A percentile compares a stretch with the other conserved stretches of the same genome.
These are phyloP conservation scores for Pangasianodon hypophthalmus DNA, from an alignment of 2,113 vertebrate genomes.

Conservation along the genomic window DNA sequence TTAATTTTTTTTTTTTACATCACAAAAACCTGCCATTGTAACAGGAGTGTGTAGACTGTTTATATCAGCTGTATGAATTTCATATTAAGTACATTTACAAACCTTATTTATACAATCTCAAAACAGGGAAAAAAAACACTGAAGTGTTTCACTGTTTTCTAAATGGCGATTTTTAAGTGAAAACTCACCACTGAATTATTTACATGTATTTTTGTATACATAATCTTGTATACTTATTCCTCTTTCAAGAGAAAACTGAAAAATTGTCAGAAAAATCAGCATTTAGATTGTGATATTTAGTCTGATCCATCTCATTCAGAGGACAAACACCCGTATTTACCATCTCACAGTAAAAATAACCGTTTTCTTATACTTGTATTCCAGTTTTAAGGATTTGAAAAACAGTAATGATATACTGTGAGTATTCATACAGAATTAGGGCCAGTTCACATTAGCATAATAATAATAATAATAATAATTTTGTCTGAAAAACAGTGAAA, in stretches of 20 bases:
- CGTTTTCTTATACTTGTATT: neutral
- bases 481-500: neutral
- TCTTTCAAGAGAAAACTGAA: neutral
- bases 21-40: too few species aligned
- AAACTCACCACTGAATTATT: too few species aligned
- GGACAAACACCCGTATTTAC: neutral
- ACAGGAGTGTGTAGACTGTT: too few species aligned
- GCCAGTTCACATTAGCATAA: neutral
- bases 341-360: neutral
- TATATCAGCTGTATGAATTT: neutral
- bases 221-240: neutral
- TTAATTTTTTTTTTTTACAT: neutral
- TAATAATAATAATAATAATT: neutral
- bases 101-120: neutral
- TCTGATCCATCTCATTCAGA: neutral
- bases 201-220: too few species aligned
- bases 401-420: neutral
- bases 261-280: neutral
- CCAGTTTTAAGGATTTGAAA: neutral
- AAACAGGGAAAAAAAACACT: neutral
- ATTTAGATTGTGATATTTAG: neutral
- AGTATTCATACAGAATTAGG: neutral
- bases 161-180: too few species aligned
- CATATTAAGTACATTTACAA: neutral
- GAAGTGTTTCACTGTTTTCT: neutral